Evolutionary conservation across 2,113 vertebrate species (phyloP), one percentile per base, ranked within the genome.

Genomic region (Clarias batrachus): DNA sequence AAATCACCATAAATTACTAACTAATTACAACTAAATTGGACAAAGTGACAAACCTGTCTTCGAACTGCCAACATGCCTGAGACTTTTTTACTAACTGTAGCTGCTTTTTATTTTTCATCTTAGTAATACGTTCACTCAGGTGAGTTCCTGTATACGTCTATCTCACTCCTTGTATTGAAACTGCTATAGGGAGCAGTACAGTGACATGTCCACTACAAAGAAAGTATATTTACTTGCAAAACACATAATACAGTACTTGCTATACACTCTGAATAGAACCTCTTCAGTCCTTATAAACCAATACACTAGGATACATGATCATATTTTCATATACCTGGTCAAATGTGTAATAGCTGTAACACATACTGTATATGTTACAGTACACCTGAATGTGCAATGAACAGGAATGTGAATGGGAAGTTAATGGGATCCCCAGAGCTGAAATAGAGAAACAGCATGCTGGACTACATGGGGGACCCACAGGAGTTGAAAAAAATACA

Each of bases 81-180:
- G 77, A 79, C 81, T 63, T 83, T 60, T 68, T 87, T n/a, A 21
- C 74, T 48, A 3, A 37, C 3, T 37, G 33, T 86, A 52, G 65
- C 74, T 48, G 81, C 3, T 81, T 83, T 86, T 79, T 85, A 68
- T 81, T 66, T 81, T 87, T 92, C 60, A 66, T 88, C 33, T 73
- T 57, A 77, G 79, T 87, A 19, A 78, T 78, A 37, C 25, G 65
- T 81, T 86, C 12, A 25, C 62, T 83, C 81, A 77, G 84, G 68
- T 86, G 62, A 90, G 85, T 89, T 90, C 89, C 90, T 91, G 91
- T 91, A 84, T 48, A 48, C 7, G 8, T 77, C 41, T 77, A 27
- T 62, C 25, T 48, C 60, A 6, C 37, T 41, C 23, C 52, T 33
- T 33, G 74, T 79, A 48, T 33, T 30, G 56, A 79, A 79, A 48